These are phyloP conservation scores for Uria aalge DNA, from an alignment of 2,113 vertebrate species.

Conservation along the genomic window DNA sequence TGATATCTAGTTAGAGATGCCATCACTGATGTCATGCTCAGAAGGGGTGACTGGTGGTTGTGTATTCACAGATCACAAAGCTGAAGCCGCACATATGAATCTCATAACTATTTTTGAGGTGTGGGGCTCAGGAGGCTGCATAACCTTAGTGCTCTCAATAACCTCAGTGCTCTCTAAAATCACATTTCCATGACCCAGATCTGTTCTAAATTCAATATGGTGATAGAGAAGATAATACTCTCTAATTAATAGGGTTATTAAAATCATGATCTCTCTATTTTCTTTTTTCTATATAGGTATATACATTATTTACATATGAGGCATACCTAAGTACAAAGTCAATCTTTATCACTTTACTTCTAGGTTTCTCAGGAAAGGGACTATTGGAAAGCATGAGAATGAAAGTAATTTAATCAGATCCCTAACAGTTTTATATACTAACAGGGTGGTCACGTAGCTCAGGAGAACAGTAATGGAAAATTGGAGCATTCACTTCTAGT, in stretches of 20 bases:
- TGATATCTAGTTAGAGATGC: slow-evolving; percentile 14
- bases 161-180: background rate
- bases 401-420: background rate
- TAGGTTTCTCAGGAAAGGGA: background rate
- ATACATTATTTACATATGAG: background rate
- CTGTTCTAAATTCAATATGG: background rate
- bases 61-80: slow-evolving; percentile 6
- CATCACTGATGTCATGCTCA: background rate
- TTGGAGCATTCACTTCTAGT: background rate
- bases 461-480: background rate
- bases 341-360: background rate
- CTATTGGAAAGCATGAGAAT: background rate
- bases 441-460: background rate
- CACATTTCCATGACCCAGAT: background rate
- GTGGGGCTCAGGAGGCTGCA: background rate
- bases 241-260: background rate
- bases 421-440: background rate
- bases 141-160: background rate
- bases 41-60: background rate
- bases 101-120: background rate
- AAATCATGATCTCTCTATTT: background rate
- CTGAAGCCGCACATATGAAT: background rate
- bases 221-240: background rate
- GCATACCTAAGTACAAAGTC: background rate
- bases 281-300: background rate